A percentile compares a stretch with the other conserved stretches of the same genome.
phyloP scores from a whole-genome alignment of 35 echinoderm and acorn worm species.

The Stichopus chloronotus region DNA sequence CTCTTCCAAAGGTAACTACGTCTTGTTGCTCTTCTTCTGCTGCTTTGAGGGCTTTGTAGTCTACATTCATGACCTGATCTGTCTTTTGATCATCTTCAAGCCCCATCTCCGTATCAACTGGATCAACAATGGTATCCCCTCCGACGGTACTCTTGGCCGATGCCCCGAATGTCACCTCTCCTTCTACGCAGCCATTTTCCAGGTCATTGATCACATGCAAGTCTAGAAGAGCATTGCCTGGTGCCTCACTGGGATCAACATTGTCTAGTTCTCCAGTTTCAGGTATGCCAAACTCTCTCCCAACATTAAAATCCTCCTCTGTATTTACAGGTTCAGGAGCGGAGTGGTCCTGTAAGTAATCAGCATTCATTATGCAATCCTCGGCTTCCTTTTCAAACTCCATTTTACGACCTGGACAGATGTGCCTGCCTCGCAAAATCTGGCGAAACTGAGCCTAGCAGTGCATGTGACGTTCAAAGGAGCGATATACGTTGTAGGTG shows the following conservation, averaged over 20 bases:
- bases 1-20: background rate
- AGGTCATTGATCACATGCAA: background rate
- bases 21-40: background rate
- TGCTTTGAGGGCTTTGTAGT: background rate
- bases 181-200: background rate
- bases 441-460: background rate
- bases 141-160: background rate
- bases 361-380: background rate
- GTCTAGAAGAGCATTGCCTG: background rate
- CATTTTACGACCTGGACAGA: background rate
- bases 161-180: background rate
- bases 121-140: background rate
- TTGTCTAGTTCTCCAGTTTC: background rate
- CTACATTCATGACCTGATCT: background rate
- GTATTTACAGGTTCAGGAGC: background rate
- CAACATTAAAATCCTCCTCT: background rate
- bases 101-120: background rate
- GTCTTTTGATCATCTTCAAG: background rate
- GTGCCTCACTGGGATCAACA: background rate
- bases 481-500: too few species aligned
- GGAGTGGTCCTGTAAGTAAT: background rate
- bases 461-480: too few species aligned
- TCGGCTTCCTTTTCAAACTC: background rate
- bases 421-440: background rate
- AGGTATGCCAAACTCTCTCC: background rate